Evolutionary conservation across 2,888 invertebrate genomes (phyloP).

Genomic region (Lepetodrilus schrolli): DNA sequence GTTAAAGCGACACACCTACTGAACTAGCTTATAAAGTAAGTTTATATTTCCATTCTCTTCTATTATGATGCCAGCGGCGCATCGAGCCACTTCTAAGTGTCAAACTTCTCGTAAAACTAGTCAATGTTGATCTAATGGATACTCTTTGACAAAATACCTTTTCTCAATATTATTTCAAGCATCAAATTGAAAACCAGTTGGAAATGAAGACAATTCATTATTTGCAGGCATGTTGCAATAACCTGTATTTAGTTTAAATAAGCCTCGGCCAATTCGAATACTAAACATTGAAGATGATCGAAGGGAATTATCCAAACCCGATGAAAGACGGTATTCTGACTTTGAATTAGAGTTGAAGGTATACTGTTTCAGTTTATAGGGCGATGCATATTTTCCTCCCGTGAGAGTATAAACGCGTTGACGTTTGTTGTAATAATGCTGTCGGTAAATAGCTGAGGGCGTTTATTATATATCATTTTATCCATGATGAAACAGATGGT

Average conservation of each 20-base stretch:
- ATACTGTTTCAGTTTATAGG: no score
- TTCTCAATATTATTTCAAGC: slow-evolving; percentile 16
- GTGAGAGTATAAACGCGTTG: no score
- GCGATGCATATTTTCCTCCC: no score
- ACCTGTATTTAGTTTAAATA: not conserved
- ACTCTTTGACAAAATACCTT: not conserved
- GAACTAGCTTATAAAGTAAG: slow-evolving; percentile 24
- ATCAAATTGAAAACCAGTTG: slow-evolving; percentile 16
- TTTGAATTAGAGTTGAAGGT: not conserved
- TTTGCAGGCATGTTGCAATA: not conserved
- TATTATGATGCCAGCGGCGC: slow-evolving; percentile 7
- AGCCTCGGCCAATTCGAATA: no score
- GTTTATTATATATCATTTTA: no score
- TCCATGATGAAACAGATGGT: no score
- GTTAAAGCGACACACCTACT: not conserved
- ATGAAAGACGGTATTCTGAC: not conserved
- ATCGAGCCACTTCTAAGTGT: not conserved
- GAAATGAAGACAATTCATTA: not conserved
- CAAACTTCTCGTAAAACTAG: not conserved
- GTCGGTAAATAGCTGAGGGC: no score
- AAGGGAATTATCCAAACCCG: not conserved
- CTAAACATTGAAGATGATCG: no score
- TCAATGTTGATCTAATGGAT: slow-evolving; percentile 1
- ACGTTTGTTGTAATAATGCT: no score
- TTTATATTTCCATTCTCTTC: not conserved